Percentiles rank a stretch among this genome's conserved stretches.
Conservation (phyloP, 2,888 invertebrate species). For the Coelogynopora nodosa region DNA sequence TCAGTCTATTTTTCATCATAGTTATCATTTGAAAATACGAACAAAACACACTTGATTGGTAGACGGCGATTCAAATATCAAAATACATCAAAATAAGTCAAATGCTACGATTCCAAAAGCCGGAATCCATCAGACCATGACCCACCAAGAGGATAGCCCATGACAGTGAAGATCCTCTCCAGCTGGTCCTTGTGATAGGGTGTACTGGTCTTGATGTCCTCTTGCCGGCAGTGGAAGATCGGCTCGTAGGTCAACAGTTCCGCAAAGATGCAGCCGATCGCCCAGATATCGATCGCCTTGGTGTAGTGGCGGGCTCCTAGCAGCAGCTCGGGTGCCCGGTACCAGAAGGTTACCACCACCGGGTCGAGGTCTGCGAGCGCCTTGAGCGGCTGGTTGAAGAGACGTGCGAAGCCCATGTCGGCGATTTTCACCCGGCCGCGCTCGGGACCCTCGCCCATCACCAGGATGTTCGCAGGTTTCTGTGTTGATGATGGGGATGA, state of each 20-base stretch:
- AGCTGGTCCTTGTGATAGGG: conserved; percentile 98
- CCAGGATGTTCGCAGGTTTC: conserved; percentile 93
- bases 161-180: conserved; percentile 95
- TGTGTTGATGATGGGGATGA: background rate
- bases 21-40: too few species aligned
- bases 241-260: conserved; percentile 97
- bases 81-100: too few species aligned
- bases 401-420: conserved; percentile 96
- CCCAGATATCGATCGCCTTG: conserved; percentile 73
- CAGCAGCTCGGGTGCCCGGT: conserved; percentile 89
- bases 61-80: too few species aligned
- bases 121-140: background rate
- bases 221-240: conserved; percentile 97
- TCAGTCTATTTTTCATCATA: background rate
- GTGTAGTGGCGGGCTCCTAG: conserved; percentile 91
- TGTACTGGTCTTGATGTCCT: conserved; percentile 97
- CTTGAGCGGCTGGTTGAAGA: conserved; percentile 94
- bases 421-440: conserved; percentile 94
- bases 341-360: conserved; percentile 99
- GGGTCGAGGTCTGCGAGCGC: conserved; percentile 96
- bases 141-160: conserved; percentile 83
- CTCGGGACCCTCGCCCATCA: conserved; percentile 97
- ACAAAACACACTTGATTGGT: too few species aligned
- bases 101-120: too few species aligned
- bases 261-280: conserved; percentile 94